These are phyloP conservation scores for Amblyjoppa proteus DNA, from an alignment of 2,888 invertebrate species.

Conservation along the genomic window DNA sequence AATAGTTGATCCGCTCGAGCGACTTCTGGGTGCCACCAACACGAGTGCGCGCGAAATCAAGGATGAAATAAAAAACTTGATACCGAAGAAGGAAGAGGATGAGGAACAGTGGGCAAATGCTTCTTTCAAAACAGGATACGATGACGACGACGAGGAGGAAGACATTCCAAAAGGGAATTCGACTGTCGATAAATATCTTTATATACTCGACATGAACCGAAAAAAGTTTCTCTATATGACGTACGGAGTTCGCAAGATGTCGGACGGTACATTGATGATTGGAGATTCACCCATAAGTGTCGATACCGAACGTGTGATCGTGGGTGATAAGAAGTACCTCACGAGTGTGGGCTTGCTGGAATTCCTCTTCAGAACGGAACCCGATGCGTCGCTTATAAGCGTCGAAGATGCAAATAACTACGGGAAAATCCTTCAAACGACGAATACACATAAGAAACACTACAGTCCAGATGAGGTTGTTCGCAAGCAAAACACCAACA, in stretches of 20 bases:
- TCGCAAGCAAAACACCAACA: slow-evolving; percentile 41
- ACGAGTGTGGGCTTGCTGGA: slow-evolving; percentile 46
- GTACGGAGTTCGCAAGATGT: slow-evolving; percentile 47
- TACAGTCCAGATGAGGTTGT: slow-evolving; percentile 37
- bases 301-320: slow-evolving; percentile 36
- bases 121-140: slow-evolving; percentile 40
- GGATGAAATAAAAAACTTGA: slow-evolving; percentile 5
- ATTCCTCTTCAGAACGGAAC: slow-evolving; percentile 56
- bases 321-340: slow-evolving; percentile 30
- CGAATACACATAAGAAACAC: slow-evolving; percentile 52
- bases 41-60: slow-evolving; percentile 17
- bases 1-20: slow-evolving; percentile 25
- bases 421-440: slow-evolving; percentile 46
- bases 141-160: neutral
- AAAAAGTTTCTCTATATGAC: slow-evolving; percentile 52
- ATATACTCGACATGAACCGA: slow-evolving; percentile 41
- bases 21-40: slow-evolving; percentile 6
- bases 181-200: slow-evolving; percentile 29
- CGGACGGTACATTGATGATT: slow-evolving; percentile 49
- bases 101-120: neutral
- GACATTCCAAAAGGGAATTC: neutral
- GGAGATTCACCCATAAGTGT: slow-evolving; percentile 49
- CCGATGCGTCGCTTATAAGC: slow-evolving; percentile 35
- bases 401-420: slow-evolving; percentile 44
- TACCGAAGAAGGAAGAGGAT: neutral